A percentile compares a stretch with the other conserved stretches of the same genome.
Evolutionary conservation across 2,888 invertebrate species (phyloP).

Genomic region (Gandaritis pyraliata): DNA sequence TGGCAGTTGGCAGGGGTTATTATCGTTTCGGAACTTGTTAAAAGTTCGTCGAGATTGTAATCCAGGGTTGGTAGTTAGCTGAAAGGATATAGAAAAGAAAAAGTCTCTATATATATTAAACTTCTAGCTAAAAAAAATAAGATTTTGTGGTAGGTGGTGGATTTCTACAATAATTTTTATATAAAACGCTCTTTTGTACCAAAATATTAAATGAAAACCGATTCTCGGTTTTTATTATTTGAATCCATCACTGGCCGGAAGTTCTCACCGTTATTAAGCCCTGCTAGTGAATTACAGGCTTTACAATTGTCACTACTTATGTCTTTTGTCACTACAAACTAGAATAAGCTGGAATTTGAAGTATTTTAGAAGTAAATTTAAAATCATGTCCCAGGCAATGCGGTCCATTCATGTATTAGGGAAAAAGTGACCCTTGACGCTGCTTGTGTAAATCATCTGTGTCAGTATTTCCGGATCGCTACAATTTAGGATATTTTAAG

Average conservation of each 20-base stretch:
- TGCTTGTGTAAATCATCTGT: no score
- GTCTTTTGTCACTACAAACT: conserved; percentile 3
- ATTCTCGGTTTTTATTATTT: background rate
- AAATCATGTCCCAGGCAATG: no score
- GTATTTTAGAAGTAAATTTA: no score
- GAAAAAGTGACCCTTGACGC: no score
- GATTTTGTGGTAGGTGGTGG: no score
- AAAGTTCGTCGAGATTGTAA: conserved; percentile 31
- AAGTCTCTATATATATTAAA: background rate
- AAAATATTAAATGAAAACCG: background rate
- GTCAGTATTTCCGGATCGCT: no score
- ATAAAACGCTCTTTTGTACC: background rate
- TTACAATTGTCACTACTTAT: no score
- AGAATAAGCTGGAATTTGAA: no score
- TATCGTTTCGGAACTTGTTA: conserved; percentile 32
- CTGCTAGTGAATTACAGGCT: conserved; percentile 20
- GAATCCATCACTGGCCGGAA: conserved; percentile 33
- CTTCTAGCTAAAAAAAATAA: no score
- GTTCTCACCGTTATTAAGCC: conserved; percentile 23
- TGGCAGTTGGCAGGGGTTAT: conserved; percentile 28
- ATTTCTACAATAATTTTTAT: no score
- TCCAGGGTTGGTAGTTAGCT: conserved; percentile 27
- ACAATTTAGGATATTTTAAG: no score
- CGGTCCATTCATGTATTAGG: no score
- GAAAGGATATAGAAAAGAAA: background rate